A percentile compares a stretch with the other conserved stretches of the same genome.
Conservation (phyloP, 2,113 vertebrate genomes). For the Illadopsis cleaveri region DNA sequence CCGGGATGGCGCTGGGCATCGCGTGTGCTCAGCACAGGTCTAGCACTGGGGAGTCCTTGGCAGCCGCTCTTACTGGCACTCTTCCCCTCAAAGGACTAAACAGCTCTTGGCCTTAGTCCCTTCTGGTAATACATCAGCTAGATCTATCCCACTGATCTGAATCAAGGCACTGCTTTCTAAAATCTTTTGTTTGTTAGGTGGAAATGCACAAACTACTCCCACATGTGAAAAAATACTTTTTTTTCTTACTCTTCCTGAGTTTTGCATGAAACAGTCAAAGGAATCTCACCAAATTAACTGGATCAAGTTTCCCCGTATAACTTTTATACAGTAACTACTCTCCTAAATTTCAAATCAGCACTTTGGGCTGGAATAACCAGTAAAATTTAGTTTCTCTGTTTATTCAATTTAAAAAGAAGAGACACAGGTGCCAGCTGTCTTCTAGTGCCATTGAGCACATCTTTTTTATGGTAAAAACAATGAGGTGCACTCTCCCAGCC, state of each 20-base stretch:
- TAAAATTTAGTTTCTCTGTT: conserved; percentile 8
- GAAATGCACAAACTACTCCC: background rate
- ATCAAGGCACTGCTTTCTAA: background rate
- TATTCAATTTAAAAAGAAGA: background rate
- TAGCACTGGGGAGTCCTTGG: background rate
- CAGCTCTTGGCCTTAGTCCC: background rate
- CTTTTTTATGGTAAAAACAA: background rate
- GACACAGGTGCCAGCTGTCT: background rate
- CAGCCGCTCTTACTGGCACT: background rate
- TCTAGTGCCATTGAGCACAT: background rate
- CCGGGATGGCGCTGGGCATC: rapidly evolving
- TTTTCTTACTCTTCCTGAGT: background rate
- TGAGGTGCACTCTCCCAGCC: background rate
- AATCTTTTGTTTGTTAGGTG: background rate
- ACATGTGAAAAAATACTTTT: rapidly evolving
- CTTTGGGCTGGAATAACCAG: background rate
- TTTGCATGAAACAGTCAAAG: background rate
- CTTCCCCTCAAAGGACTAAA: background rate
- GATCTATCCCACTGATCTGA: background rate
- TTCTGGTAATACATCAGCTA: background rate
- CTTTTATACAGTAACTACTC: background rate
- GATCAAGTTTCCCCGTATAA: background rate
- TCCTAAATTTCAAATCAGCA: conserved; percentile 9
- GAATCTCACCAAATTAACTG: background rate
- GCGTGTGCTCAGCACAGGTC: background rate